Conservation (phyloP, 35 echinoderm and acorn worm genomes). For the Lytechinus pictus region DNA sequence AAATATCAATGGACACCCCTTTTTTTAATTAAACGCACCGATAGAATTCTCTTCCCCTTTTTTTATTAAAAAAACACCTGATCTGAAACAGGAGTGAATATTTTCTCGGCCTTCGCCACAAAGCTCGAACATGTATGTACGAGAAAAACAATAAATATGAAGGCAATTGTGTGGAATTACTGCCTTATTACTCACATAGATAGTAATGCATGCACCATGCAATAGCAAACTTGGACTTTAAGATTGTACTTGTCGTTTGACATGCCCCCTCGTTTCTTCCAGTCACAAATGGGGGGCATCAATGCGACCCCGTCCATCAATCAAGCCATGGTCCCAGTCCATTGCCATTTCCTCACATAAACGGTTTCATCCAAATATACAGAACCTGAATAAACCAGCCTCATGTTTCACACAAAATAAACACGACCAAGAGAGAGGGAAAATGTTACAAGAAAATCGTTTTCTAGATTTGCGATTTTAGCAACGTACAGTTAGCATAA, state of each 20-base stretch:
- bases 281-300: neutral
- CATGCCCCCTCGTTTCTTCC: neutral
- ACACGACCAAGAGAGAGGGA: neutral
- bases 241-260: neutral
- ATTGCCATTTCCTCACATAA: slow-evolving; percentile 29
- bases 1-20: no score
- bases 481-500: neutral
- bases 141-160: no score
- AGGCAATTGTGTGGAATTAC: no score
- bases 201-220: no score
- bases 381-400: slow-evolving; percentile 25
- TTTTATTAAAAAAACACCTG: no score
- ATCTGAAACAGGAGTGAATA: no score
- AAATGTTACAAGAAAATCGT: slow-evolving; percentile 31
- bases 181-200: no score
- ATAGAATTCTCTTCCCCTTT: no score
- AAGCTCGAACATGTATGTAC: no score
- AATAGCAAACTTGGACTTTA: neutral
- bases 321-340: slow-evolving; percentile 11
- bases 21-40: no score
- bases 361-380: slow-evolving; percentile 36
- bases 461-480: neutral
- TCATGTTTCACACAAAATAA: slow-evolving; percentile 42
- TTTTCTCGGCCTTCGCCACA: no score
- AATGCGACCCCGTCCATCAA: slow-evolving; percentile 23